A percentile compares a stretch with the other conserved stretches of the same genome.
Conservation (phyloP, 2,113 vertebrate genomes). For the Gnathonemus longibarbis region DNA sequence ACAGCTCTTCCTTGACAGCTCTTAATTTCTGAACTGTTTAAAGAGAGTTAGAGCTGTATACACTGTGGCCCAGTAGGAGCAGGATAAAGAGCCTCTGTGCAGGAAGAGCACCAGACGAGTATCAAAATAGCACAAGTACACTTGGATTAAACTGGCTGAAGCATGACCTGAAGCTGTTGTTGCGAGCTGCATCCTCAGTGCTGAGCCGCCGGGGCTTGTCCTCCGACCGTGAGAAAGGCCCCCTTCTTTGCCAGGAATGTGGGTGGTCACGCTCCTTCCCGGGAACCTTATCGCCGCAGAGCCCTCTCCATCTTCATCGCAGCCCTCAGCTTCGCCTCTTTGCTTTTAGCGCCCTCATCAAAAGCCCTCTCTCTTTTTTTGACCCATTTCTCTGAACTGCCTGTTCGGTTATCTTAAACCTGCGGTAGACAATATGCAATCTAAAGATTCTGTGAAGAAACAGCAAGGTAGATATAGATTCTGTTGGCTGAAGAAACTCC, state of each 20-base stretch:
- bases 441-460: background rate
- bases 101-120: background rate
- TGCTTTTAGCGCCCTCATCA: background rate
- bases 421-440: background rate
- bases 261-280: conserved; percentile 41
- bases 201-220: conserved; percentile 44
- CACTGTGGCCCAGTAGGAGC: background rate
- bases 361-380: background rate
- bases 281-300: conserved; percentile 28
- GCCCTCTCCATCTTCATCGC: conserved; percentile 1
- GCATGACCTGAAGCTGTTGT: conserved; percentile 23
- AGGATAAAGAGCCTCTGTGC: background rate
- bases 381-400: background rate
- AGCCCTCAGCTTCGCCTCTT: background rate
- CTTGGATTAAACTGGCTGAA: conserved; percentile 23
- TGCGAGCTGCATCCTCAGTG: conserved; percentile 35
- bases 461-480: background rate
- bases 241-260: conserved; percentile 42
- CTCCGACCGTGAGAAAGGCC: conserved; percentile 46
- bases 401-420: background rate
- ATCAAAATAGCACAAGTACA: background rate
- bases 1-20: background rate
- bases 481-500: background rate
- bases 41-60: background rate
- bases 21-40: background rate